Percentiles rank a stretch among this genome's conserved stretches.
Conservation (phyloP, 2,888 invertebrate genomes). For the Chymomyza fuscimana region DNA sequence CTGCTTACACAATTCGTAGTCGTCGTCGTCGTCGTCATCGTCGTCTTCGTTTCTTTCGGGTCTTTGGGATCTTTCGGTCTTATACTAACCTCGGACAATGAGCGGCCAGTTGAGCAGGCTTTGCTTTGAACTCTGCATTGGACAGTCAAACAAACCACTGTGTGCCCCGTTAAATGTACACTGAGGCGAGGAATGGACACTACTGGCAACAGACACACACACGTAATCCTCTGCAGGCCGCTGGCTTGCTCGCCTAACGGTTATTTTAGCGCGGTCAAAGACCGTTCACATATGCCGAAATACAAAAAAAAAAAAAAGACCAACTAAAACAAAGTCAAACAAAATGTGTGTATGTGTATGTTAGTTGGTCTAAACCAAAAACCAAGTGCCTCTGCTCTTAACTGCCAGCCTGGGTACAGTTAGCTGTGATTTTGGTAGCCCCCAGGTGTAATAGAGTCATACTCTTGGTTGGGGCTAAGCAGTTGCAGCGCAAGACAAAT, state of each 20-base stretch:
- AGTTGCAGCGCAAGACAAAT: not conserved
- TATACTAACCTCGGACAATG: slow-evolving; percentile 60
- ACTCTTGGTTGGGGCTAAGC: not conserved
- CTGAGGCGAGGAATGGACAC: not conserved
- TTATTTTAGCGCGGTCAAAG: slow-evolving; percentile 47
- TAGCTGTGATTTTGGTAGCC: slow-evolving; percentile 37
- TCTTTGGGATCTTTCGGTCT: not conserved
- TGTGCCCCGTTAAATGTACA: slow-evolving; percentile 15
- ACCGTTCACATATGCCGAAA: slow-evolving; percentile 47
- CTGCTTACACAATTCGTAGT: slow-evolving; percentile 2
- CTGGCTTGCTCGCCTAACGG: slow-evolving; percentile 50
- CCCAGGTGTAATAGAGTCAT: slow-evolving; percentile 7
- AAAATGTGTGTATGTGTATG: no score
- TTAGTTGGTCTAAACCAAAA: no score
- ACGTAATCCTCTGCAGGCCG: slow-evolving; percentile 20
- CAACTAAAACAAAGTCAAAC: no score
- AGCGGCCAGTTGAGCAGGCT: slow-evolving; percentile 37
- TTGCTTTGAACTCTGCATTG: not conserved
- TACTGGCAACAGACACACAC: not conserved
- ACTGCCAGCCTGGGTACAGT: not conserved
- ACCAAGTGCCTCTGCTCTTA: no score
- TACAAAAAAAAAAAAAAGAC: not conserved
- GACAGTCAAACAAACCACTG: not conserved
- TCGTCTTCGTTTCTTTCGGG: slow-evolving; percentile 12
- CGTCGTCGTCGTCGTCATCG: slow-evolving; percentile 2